Evolutionary conservation across 2,797 vertebrate genomes (phyloP).

Genomic region (Acrossocheilus wenchowensis): DNA sequence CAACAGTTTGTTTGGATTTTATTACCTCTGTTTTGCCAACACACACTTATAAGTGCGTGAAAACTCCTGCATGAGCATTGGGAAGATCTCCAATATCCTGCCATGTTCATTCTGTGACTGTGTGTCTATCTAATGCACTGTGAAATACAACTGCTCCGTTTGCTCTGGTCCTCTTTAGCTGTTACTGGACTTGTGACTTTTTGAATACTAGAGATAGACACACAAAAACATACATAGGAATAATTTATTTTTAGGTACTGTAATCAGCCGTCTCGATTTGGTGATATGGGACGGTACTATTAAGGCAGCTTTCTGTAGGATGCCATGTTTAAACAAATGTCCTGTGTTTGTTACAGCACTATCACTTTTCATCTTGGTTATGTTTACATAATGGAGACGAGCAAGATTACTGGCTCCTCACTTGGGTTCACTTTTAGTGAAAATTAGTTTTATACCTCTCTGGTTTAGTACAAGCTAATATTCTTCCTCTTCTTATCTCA

Average conservation of each 20-base stretch:
- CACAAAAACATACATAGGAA: constrained; percentile 58
- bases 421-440: constrained; percentile 29
- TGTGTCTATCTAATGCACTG: constrained; percentile 72
- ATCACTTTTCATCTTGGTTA: constrained; percentile 41
- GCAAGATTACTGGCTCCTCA: constrained; percentile 46
- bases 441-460: not conserved
- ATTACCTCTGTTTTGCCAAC: constrained; percentile 52
- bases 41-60: not conserved
- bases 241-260: constrained; percentile 37
- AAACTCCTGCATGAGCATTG: constrained; percentile 66
- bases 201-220: constrained; percentile 54
- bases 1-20: constrained; percentile 49
- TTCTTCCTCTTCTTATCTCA: not conserved
- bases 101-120: constrained; percentile 43
- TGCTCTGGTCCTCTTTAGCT: constrained; percentile 57
- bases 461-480: not conserved
- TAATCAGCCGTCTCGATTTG: constrained; percentile 59
- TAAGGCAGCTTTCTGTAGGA: constrained; percentile 72
- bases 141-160: constrained; percentile 65
- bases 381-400: constrained; percentile 50
- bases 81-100: constrained; percentile 57
- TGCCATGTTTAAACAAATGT: constrained; percentile 29
- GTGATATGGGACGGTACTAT: constrained; percentile 52
- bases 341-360: constrained; percentile 32
- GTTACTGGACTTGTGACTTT: constrained; percentile 29